phyloP scores from a whole-genome alignment of 2,888 invertebrate genomes.

The Sympetrum striolatum region DNA sequence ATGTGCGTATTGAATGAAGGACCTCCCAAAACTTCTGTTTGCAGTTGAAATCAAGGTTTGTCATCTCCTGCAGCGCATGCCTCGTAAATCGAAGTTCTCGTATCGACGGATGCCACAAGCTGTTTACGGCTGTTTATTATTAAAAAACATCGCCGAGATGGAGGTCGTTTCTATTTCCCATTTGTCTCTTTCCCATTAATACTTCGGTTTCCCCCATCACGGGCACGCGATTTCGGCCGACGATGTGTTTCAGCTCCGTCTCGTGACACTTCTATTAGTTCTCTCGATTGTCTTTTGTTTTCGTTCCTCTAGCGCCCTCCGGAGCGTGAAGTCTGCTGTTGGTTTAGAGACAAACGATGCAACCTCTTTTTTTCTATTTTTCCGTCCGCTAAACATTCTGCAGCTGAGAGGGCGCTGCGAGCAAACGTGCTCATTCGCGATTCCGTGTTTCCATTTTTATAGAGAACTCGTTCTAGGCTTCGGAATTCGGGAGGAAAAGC shows the following conservation, averaged over 20 bases:
- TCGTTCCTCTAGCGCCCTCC: not conserved
- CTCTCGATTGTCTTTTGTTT: not conserved
- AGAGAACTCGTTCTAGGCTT: not conserved
- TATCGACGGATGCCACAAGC: not conserved
- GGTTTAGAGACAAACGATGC: too few relatives aligned
- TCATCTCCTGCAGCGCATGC: too few relatives aligned
- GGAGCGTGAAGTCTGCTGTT: too few relatives aligned
- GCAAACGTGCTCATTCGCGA: not conserved
- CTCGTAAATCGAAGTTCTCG: too few relatives aligned
- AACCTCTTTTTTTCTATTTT: too few relatives aligned
- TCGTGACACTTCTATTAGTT: not conserved
- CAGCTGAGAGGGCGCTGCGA: not conserved
- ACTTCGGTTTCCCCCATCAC: not conserved
- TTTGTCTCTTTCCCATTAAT: not conserved
- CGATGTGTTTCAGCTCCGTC: not conserved
- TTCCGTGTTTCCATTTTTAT: not conserved
- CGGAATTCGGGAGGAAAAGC: not conserved
- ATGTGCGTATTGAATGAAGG: too few relatives aligned
- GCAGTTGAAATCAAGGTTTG: too few relatives aligned
- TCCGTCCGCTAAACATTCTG: too few relatives aligned
- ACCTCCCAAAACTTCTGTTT: too few relatives aligned
- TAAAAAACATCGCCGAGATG: not conserved
- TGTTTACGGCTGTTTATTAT: not conserved
- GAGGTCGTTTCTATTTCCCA: not conserved
- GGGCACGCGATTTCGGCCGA: not conserved